Base-by-base conservation (phyloP, 2,797 vertebrate species). In the Phataginus tricuspis region DNA sequence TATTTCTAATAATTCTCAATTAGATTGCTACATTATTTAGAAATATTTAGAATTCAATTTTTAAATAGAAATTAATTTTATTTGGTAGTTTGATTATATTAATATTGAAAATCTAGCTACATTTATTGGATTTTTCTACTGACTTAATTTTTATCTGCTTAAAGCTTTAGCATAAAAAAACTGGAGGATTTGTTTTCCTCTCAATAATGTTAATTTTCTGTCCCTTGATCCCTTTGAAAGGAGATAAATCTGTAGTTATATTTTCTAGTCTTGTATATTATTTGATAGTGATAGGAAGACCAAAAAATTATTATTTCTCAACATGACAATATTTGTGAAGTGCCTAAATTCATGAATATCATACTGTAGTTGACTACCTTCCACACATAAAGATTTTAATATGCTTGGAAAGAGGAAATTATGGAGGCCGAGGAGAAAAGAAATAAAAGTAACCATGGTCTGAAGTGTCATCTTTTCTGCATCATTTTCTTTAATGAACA, bases 11-110 rank as follows among this genome's bases (percentile, higher is more conserved):
- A 45, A 71, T 71, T 92, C 11, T 84, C 37, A 66, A 74, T 42
- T 64, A 63, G 45, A 89, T 89, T 92, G 53, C 57, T 71, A 63
- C 6, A 64, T 69, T 84, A 78, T 92, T 92, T 63, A 80, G 21
- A 59, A 79, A 34, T 69, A 18, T n/a, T 79, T 78, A 42, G 69
- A 77, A 78, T 88, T 59, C 53, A 55, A 71, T 1, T 10, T 79
- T 63, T 6, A 95, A 42, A 55, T 7, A 15, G 2, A 59, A 68
- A 51, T 51, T 91, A 66, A 64, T 72, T 51, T 66, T 86, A 59
- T 74, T 49, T 74, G 4, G 4, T 82, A 71, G 25, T 72, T 57
- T 68, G 61, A 75, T 18, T 75, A 27, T 68, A 49, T 21, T 91
- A 61, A 21, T 83, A 55, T 42, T 91, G 37, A 77, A 91, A 61